phyloP scores from a whole-genome alignment of 1,140 invertebrate genomes.

The Idris sp. region DNA sequence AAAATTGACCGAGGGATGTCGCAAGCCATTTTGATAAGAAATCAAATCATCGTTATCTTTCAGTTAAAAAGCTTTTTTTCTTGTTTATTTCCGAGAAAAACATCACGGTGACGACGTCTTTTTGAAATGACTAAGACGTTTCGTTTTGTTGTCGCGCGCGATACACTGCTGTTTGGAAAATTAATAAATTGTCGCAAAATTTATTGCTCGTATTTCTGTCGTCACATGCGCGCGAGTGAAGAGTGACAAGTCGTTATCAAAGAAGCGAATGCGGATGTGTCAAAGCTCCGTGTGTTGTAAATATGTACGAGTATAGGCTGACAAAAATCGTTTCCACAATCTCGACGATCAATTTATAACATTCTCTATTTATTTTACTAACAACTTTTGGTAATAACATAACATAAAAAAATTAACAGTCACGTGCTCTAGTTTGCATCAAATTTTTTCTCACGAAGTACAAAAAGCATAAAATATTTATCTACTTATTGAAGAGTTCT shows the following conservation, averaged over 20 bases:
- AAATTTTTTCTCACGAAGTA: too few relatives aligned
- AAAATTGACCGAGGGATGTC: too few relatives aligned
- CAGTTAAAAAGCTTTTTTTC: slow-evolving; percentile 1
- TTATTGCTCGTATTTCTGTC: slow-evolving; percentile 58
- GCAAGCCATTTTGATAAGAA: too few relatives aligned
- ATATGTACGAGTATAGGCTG: slow-evolving; percentile 7
- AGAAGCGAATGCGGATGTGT: slow-evolving; percentile 41
- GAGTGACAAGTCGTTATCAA: slow-evolving; percentile 37
- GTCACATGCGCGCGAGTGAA: slow-evolving; percentile 16
- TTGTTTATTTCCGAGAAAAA: slow-evolving; percentile 14
- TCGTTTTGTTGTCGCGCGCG: slow-evolving; percentile 2
- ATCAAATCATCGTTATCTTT: background rate
- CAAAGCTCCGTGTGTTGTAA: slow-evolving; percentile 41
- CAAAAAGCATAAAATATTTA: too few relatives aligned
- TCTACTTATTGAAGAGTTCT: too few relatives aligned
- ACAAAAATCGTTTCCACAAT: slow-evolving; percentile 22
- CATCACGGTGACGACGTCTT: slow-evolving; percentile 2
- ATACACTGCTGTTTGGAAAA: slow-evolving; percentile 44
- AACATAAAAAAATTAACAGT: too few relatives aligned
- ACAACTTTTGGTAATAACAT: too few relatives aligned
- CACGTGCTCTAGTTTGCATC: too few relatives aligned
- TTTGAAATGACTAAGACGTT: slow-evolving; percentile 19
- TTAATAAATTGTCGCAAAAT: slow-evolving; percentile 53
- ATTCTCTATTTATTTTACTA: slow-evolving; percentile 27
- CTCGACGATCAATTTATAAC: slow-evolving; percentile 37